Evolutionary conservation across 1,140 invertebrate species (phyloP), one percentile per base, ranked within the genome.

Genomic region (Microvelia longipes): DNA sequence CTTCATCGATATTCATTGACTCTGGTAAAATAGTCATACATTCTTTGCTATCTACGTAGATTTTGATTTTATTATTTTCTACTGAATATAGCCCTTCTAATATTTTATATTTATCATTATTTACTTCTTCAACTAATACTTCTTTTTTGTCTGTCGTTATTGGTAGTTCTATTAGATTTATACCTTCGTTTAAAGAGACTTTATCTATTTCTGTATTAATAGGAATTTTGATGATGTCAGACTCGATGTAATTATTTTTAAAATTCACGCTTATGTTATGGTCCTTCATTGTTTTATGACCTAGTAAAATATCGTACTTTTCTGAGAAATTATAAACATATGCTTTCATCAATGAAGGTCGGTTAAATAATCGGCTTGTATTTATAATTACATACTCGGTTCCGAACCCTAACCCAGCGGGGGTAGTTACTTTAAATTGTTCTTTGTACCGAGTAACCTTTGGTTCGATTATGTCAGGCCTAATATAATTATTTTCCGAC

Each of bases 261-360:
- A 64, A 64, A 64, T 64, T 64, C 5, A 64, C 24, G 2, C 24
- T 64, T 26, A 64, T 64, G 24, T 64, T 25, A 26, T 64, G 62
- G 5, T 64, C 62, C 25, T 64, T 64, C 62, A 64, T 64, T 14
- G 62, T 24, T 64, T 64, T 64, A 64, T 64, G 62, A 26, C 62
- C 62, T 64, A 64, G 24, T 25, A 64, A 14, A 13, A 64, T 64
- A 24, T 64, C 62, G 25, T 64, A 64, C 24, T 64, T 64, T 15
- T 64, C 25, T 14, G 62, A 64, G 24, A 64, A 64, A 5, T 64
- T 26, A 64, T 13, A 64, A 11, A 64, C 2, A 64, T 64, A 64
- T 11, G 62, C 62, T 64, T 64, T 64, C 62, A 64, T 64, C 24
- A 64, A 26, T 64, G 62, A 64, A 25, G 62, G 62, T 11, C 25